Conservation (phyloP, 2,888 invertebrate species). For the Diloba caeruleocephala region DNA sequence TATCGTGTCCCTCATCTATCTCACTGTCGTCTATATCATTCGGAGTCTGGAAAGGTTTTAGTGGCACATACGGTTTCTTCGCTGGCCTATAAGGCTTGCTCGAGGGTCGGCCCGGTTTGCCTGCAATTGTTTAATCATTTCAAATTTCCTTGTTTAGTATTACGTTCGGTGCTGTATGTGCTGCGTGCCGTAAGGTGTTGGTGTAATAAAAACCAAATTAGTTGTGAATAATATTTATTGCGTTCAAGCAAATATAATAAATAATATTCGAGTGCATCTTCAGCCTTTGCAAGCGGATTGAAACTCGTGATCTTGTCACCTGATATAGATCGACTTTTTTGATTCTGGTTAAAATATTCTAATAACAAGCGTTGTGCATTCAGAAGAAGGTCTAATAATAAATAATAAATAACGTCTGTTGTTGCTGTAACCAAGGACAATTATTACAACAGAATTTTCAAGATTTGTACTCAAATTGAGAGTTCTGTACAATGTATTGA, state of each 20-base stretch:
- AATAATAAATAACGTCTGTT: background rate
- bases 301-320: slow-evolving; percentile 77
- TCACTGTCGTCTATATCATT: slow-evolving; percentile 68
- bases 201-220: slow-evolving; percentile 89
- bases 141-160: slow-evolving; percentile 70
- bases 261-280: slow-evolving; percentile 75
- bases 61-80: slow-evolving; percentile 86
- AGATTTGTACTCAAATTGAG: slow-evolving; percentile 20
- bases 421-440: slow-evolving; percentile 34
- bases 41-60: slow-evolving; percentile 81
- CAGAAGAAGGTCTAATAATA: slow-evolving; percentile 3
- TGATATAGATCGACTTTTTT: slow-evolving; percentile 44
- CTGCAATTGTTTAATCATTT: slow-evolving; percentile 84
- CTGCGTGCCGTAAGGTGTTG: slow-evolving; percentile 84
- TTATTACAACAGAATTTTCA: slow-evolving; percentile 38
- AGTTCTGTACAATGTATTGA: slow-evolving; percentile 36
- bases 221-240: slow-evolving; percentile 86
- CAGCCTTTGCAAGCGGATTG: slow-evolving; percentile 75
- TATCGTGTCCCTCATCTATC: slow-evolving; percentile 66
- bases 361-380: slow-evolving; percentile 8
- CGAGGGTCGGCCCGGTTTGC: slow-evolving; percentile 83
- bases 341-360: slow-evolving; percentile 21
- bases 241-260: slow-evolving; percentile 79
- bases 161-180: slow-evolving; percentile 70
- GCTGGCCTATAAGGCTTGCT: slow-evolving; percentile 83